Evolutionary conservation across 2,797 vertebrate species (phyloP).

Genomic region (Staurois parvus): DNA sequence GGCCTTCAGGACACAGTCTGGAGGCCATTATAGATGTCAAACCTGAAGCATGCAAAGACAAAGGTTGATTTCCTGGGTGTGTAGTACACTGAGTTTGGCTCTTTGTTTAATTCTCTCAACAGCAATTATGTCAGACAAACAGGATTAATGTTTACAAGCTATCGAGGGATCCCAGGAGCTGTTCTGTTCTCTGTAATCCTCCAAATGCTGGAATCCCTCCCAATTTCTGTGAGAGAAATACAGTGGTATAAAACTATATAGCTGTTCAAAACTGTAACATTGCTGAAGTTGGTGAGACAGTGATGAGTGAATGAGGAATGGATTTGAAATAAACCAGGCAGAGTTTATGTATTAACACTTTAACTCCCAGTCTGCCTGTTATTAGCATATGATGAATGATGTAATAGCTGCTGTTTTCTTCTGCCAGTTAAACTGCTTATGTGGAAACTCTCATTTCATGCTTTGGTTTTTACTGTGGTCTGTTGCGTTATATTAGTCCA

Average conservation of each 20-base stretch:
- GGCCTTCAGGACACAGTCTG: constrained; percentile 43
- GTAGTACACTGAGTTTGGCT: constrained; percentile 33
- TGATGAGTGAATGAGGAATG: constrained; percentile 52
- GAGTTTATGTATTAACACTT: constrained; percentile 45
- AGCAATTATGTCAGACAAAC: constrained; percentile 54
- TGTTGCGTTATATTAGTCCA: background rate
- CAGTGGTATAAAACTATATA: constrained; percentile 24
- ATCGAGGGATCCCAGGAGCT: constrained; percentile 57
- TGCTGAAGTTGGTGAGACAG: constrained; percentile 33
- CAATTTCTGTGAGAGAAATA: constrained; percentile 37
- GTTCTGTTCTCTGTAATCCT: constrained; percentile 47
- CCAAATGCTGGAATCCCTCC: constrained; percentile 49
- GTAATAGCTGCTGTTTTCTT: constrained; percentile 19
- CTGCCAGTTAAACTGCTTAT: constrained; percentile 22
- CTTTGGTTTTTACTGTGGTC: background rate
- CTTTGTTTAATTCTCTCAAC: constrained; percentile 49
- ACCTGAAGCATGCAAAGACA: background rate
- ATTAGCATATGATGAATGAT: constrained; percentile 31
- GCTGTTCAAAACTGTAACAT: constrained; percentile 26
- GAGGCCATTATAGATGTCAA: constrained; percentile 23
- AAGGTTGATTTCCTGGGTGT: constrained; percentile 39
- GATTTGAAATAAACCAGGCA: constrained; percentile 54
- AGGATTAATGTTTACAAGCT: constrained; percentile 52
- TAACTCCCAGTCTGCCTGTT: constrained; percentile 21
- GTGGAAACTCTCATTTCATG: background rate